phyloP scores from a whole-genome alignment of 2,113 vertebrate genomes.

The Cyphomyrus discorhynchus region DNA sequence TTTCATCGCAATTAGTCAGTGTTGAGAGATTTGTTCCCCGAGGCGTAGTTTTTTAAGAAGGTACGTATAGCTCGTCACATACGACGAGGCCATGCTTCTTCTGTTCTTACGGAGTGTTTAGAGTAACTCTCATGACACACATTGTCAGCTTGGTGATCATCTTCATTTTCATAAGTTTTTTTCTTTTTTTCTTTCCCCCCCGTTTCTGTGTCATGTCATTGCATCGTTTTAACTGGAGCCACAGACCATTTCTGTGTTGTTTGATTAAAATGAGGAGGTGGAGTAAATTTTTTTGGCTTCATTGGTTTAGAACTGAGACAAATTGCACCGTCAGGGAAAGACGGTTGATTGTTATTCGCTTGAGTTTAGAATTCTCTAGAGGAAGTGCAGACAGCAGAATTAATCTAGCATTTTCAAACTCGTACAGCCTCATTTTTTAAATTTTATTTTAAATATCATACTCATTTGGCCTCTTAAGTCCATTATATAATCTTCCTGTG shows the following conservation, averaged over 20 bases:
- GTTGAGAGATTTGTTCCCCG: background rate
- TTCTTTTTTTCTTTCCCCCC: background rate
- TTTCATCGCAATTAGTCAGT: background rate
- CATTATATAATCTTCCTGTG: background rate
- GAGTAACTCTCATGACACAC: background rate
- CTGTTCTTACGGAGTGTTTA: background rate
- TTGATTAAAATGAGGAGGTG: background rate
- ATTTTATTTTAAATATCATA: background rate
- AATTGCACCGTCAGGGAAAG: background rate
- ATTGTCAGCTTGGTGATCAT: background rate
- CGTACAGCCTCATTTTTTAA: background rate
- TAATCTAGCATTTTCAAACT: background rate
- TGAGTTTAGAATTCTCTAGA: background rate
- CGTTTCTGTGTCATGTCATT: background rate
- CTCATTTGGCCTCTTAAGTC: background rate
- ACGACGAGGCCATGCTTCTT: background rate
- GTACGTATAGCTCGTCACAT: background rate
- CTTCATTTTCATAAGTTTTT: background rate
- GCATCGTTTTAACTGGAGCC: background rate
- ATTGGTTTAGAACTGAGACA: background rate
- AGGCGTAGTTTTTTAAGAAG: background rate
- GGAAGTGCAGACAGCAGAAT: background rate
- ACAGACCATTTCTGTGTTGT: background rate
- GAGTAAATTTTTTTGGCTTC: background rate
- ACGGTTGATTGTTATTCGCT: background rate